phyloP scores from a whole-genome alignment of 2,797 vertebrate genomes.

The Falco berigora region DNA sequence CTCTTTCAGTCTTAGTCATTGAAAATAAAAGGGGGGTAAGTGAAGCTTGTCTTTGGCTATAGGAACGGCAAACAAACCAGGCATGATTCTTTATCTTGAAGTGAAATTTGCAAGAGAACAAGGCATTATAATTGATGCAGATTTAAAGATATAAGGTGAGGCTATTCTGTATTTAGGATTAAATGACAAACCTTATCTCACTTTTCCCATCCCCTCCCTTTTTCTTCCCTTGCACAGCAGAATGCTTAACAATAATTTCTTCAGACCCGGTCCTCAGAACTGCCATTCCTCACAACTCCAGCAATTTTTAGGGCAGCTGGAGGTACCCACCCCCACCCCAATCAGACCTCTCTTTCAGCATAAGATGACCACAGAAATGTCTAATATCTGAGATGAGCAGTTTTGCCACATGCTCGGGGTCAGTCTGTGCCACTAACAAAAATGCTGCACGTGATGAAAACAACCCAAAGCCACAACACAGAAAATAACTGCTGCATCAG shows the following conservation, averaged over 20 bases:
- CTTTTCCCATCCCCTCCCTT: constrained; percentile 62
- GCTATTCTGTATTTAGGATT: constrained; percentile 11
- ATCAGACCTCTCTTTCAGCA: background rate
- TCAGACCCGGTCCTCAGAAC: background rate
- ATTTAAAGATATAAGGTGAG: constrained; percentile 51
- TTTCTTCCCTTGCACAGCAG: constrained; percentile 8
- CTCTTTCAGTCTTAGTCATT: constrained; percentile 46
- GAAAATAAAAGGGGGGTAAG: constrained; percentile 46
- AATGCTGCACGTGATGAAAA: background rate
- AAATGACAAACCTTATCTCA: constrained; percentile 52
- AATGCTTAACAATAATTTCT: background rate
- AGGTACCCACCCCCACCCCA: background rate
- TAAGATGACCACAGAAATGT: background rate
- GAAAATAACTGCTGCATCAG: background rate
- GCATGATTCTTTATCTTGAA: constrained; percentile 46
- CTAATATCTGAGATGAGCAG: background rate
- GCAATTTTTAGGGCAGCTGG: background rate
- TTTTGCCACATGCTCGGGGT: rapidly evolving
- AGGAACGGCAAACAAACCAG: constrained; percentile 50
- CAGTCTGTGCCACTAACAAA: background rate
- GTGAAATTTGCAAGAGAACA: constrained; percentile 58
- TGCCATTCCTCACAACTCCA: background rate
- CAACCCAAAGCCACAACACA: background rate
- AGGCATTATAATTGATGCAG: constrained; percentile 49
- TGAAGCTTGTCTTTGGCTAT: constrained; percentile 32